These are phyloP conservation scores for Schizaphis graminum DNA, from an alignment of 2,888 invertebrate species.

Conservation along the genomic window DNA sequence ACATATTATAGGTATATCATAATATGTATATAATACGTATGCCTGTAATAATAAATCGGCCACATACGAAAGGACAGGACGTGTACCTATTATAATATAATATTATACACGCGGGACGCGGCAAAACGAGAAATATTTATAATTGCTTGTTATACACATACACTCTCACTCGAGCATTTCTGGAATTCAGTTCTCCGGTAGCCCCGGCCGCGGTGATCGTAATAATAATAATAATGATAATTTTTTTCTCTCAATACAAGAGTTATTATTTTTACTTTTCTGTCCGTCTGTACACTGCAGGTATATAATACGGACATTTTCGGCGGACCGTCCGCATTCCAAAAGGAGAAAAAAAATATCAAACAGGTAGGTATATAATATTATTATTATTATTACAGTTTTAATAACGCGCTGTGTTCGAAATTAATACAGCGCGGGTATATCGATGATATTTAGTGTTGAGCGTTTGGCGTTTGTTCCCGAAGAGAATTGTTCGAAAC, in stretches of 20 bases:
- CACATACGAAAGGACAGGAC: not conserved
- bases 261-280: conserved; percentile 51
- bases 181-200: conserved; percentile 62
- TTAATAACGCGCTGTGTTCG: conserved; percentile 44
- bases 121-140: conserved; percentile 57
- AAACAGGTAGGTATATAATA: conserved; percentile 26
- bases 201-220: conserved; percentile 52
- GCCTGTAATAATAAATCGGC: conserved; percentile 44
- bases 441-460: not conserved
- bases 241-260: conserved; percentile 26
- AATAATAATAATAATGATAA: conserved; percentile 42
- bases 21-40: not conserved
- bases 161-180: conserved; percentile 1
- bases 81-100: not conserved
- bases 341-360: conserved; percentile 7
- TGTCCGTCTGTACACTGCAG: not conserved
- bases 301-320: conserved; percentile 31
- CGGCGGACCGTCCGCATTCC: conserved; percentile 58
- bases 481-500: not conserved
- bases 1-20: not conserved
- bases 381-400: conserved; percentile 28
- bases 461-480: conserved; percentile 2
- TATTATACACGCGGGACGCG: not conserved
- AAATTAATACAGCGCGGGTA: conserved; percentile 28
- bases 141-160: conserved; percentile 49